Percentiles rank a stretch among this genome's conserved stretches.
phyloP scores from a whole-genome alignment of 2,797 vertebrate species.

The Diglossa cyanea region DNA sequence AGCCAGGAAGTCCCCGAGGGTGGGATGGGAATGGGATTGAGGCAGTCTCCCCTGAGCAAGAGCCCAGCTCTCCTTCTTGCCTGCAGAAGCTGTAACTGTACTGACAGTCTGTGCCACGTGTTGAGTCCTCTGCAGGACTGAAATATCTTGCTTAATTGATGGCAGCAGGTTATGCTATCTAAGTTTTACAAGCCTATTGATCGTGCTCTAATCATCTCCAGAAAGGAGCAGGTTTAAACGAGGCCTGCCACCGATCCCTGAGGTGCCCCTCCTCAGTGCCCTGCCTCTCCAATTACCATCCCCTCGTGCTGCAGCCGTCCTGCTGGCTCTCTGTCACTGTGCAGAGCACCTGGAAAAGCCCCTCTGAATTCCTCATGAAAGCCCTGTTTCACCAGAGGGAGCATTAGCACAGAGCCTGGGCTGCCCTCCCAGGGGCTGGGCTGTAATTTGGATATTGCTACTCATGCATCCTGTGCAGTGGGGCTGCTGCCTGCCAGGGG shows the following conservation, averaged over 20 bases:
- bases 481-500: fast-evolving
- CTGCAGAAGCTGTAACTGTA: not conserved
- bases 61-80: not conserved
- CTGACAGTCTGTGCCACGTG: not conserved
- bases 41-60: not conserved
- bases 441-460: not conserved
- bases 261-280: not conserved
- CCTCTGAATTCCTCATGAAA: not conserved
- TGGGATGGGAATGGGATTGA: not conserved
- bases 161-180: constrained; percentile 19
- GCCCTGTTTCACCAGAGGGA: not conserved
- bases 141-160: constrained; percentile 30
- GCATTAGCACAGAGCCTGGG: fast-evolving
- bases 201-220: not conserved
- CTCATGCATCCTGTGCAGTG: not conserved
- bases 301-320: not conserved
- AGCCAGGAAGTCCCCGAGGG: fast-evolving
- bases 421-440: not conserved
- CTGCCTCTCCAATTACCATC: not conserved
- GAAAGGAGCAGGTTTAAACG: not conserved
- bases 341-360: not conserved
- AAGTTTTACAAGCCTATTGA: constrained; percentile 3
- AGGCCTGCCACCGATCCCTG: not conserved
- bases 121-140: not conserved
- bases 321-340: not conserved